Base-by-base conservation (phyloP, 2,113 vertebrate genomes). In the Seriola rivoliana region DNA sequence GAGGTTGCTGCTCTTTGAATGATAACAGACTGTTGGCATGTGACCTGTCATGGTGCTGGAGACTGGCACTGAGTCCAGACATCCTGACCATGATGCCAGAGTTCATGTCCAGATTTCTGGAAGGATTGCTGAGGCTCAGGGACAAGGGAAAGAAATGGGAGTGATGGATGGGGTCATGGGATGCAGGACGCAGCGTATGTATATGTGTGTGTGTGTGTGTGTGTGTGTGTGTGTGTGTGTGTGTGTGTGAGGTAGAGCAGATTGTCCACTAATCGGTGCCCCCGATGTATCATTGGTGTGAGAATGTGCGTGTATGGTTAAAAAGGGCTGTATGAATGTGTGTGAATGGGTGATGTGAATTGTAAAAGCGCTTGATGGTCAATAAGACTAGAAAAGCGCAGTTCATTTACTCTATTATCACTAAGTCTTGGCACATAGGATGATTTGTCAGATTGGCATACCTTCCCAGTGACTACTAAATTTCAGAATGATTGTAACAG, bases 1-100 rank as follows among this genome's bases (percentile, higher is more conserved):
- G 54, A 74, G 44, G n/a, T 55, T 63, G 75, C 85, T 86, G 72
- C 59, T 81, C 36, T 73, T 57, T 70, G 60, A 75, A 76, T 67
- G 69, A 85, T 85, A 89, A 79, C 84, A 78, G 62, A 64, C 72
- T 62, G 50, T 75, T 87, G 84, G 74, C 75, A 21, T 48, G 42
- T 57, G 63, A 23, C 19, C 23, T 29, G 4, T 5, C 2, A 48
- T 75, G 57, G 80, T 69, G 59, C 70, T 44, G 57, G 57, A 7
- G 48, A 25, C 65, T n/a, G 29, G 17, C 52, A 44, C 62, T 8
- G 65, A 59, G 67, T 75, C 72, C 73, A 75, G 66, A 75, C 68
- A 70, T 46, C 8, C 44, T 29, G 62, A 54, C 59, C 17, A 4
- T 14, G 59, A 75, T 84, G 80, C 80, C 80, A 82, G 57, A 1